Evolutionary conservation across 2,797 vertebrate species (phyloP), one percentile per base, ranked within the genome.

Genomic region (Myoxocephalus aenaeus): DNA sequence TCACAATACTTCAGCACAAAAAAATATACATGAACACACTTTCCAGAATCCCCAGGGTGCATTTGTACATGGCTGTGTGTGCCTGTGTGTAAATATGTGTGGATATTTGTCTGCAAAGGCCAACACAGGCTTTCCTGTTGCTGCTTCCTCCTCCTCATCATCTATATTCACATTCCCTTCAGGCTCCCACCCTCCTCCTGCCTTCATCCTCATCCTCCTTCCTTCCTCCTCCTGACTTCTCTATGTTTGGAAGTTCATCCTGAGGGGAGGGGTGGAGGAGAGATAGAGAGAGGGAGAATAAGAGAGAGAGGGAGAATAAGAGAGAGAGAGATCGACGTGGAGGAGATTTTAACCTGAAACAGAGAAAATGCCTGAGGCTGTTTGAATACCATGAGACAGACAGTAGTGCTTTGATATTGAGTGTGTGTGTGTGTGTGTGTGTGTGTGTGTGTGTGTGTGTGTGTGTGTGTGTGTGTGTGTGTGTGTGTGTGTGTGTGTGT

Each of bases 291-390:
- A 20, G 71, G 53, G 11, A 13, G 38, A 65, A 38, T 38, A 38
- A 74, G 48, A 54, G 54, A 73, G 54, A 38, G 38, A 38, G 73
- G 73, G 57, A 70, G 44, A 57, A 62, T 4, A 27, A 51, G 0
- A 20, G 71, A 58, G 11, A 73, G 57, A 70, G 42, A 51, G 48
- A 34, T 38, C 15, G 10, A 65, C 46, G 46, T 0, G 22, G 27
- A 70, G 78, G 66, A 70, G 82, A 85, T 87, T 89, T 85, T 81
- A 86, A 88, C 89, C 83, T 89, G 83, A 73, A 80, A 85, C 59
- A 63, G 81, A 81, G 79, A 74, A 81, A 81, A 57, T 0, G 89
- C 90, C 81, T 3, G 42, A 62, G 86, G 90, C 80, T 42, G 68
- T 88, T 81, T 83, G 73, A 88, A 82, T 63, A 79, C 76, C 85